Evolutionary conservation across 35 echinoderm and acorn worm genomes (phyloP), one percentile per base, ranked within the genome.

Genomic region (Anneissia japonica): DNA sequence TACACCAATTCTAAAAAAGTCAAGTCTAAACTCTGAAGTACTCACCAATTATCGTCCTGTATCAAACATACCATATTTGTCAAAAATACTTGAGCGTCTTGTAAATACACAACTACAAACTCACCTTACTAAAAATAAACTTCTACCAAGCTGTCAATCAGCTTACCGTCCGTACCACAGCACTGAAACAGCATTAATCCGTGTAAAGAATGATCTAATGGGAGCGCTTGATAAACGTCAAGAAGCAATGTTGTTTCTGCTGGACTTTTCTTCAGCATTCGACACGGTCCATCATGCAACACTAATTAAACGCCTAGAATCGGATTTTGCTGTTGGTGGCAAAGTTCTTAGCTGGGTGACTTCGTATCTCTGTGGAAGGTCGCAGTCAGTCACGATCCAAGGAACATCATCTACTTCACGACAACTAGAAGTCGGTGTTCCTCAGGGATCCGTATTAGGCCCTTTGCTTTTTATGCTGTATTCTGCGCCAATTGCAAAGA

Each of bases 231-330:
- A 96, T 39, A 46, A 74, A 33, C 75, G 75, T 0, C 51, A 89
- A 46, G 93, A 91, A 77, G 90, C 84, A 38, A 35, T 95, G 39
- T 36, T 95, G 26, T 74, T 91, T 13, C 38, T 91, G 31, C 74
- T 91, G 13, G 89, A 95, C 64, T 91, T 91, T 41, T 87, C 78
- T 74, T 76, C 93, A 35, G 93, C 93, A 74, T 91, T 94, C 79
- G 92, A 94, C 56, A 86, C 93, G 0, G 46, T 87, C 39, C 9
- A 95, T 89, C 84, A 94, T 46, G 32, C 30, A 40, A 86, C 83
- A 36, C 77, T 91, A 17, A 82, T 90, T 32, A 30, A 90, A n/a
- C 89, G 89, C 5, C 77, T 95, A 0, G 11, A 30, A 29, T 28
- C 10, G 37, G 76, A 75, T 21, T 95, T 81, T 85, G 89, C 89